These are phyloP conservation scores for Oplegnathus fasciatus DNA, from an alignment of 2,113 vertebrate species.

Conservation along the genomic window DNA sequence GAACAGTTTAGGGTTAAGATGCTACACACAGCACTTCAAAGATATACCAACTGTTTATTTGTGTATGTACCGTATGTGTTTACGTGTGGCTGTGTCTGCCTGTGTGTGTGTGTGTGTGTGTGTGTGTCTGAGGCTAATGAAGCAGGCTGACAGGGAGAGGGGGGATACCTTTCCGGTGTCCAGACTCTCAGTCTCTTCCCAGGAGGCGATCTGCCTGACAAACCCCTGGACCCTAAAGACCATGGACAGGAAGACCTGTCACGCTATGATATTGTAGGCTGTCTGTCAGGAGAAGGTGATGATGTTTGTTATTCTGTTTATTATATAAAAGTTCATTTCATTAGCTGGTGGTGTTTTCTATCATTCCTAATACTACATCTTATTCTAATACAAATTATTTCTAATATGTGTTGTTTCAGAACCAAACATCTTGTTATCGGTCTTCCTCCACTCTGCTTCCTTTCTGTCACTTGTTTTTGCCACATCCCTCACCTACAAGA, in stretches of 20 bases:
- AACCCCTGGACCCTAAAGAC: conserved; percentile 50
- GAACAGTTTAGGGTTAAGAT: background rate
- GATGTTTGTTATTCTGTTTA: conserved; percentile 3
- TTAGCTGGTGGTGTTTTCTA: background rate
- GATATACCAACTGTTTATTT: background rate
- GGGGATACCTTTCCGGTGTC: conserved; percentile 48
- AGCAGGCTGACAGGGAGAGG: conserved; percentile 53
- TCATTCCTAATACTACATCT: background rate
- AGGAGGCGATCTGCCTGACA: conserved; percentile 62
- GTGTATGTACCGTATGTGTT: background rate
- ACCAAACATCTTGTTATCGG: background rate
- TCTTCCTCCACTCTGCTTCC: background rate
- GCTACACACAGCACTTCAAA: background rate
- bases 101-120: background rate
- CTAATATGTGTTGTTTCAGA: background rate
- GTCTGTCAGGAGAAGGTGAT: conserved; percentile 11
- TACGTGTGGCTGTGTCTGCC: background rate
- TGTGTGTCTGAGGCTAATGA: conserved; percentile 54
- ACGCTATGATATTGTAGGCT: conserved; percentile 22
- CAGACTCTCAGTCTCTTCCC: conserved; percentile 47
- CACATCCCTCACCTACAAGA: background rate
- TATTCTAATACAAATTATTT: background rate
- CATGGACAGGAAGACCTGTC: conserved; percentile 50
- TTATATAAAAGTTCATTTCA: too few relatives aligned
- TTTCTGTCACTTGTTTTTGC: conserved; percentile 27